phyloP scores from a whole-genome alignment of 2,797 vertebrate genomes.

The Coccyzus lansbergi region DNA sequence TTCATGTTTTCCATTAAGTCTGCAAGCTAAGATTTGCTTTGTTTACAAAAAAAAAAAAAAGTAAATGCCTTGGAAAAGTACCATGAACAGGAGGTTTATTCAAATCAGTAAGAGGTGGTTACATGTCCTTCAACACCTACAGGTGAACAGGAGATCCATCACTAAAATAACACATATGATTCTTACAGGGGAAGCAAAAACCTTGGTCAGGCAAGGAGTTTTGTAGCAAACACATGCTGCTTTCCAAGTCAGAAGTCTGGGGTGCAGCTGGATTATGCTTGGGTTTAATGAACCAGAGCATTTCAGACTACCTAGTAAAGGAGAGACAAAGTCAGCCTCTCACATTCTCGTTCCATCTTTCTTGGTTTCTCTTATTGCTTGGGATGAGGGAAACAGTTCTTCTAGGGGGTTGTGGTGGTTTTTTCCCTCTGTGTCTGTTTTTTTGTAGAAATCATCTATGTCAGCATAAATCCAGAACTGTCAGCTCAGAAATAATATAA shows the following conservation, averaged over 20 bases:
- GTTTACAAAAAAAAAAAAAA: neutral
- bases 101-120: neutral
- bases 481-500: neutral
- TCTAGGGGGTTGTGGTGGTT: neutral
- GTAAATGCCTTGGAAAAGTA: neutral
- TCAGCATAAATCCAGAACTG: neutral
- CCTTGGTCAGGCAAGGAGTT: neutral
- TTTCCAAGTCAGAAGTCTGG: neutral
- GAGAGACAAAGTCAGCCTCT: neutral
- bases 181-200: neutral
- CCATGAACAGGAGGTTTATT: neutral
- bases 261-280: neutral
- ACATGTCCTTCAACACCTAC: neutral
- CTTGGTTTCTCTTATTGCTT: neutral
- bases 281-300: neutral
- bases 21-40: conserved; percentile 54
- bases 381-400: neutral
- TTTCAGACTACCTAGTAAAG: neutral
- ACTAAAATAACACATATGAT: neutral
- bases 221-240: neutral
- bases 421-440: neutral
- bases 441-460: neutral
- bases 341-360: fast-evolving
- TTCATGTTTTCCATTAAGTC: conserved; percentile 66
- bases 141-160: neutral